phyloP scores from a whole-genome alignment of 30 jellyfish, hydroid and myxozoan genomes.

The Chironex yamaguchii region DNA sequence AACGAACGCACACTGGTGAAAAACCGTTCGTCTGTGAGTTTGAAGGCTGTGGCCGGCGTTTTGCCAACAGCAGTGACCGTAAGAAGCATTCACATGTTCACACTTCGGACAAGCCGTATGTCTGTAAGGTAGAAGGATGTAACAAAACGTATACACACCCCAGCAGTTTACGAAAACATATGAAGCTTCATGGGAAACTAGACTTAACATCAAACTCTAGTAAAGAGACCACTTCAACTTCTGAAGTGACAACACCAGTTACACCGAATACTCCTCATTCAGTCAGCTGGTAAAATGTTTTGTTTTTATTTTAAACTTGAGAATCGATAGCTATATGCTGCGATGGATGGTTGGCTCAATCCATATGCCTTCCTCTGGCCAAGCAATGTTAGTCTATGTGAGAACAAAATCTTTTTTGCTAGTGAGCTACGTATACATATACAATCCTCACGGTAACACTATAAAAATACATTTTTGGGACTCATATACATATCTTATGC shows the following conservation, averaged over 20 bases:
- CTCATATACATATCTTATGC: too few species aligned
- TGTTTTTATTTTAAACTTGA: neutral
- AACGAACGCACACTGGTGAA: constrained; percentile 98
- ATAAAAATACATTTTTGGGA: too few species aligned
- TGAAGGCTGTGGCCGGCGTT: constrained; percentile 89
- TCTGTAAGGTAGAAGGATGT: constrained; percentile 88
- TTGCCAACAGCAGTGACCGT: constrained; percentile 86
- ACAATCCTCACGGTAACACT: too few species aligned
- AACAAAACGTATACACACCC: constrained; percentile 89
- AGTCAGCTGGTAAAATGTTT: constrained; percentile 60
- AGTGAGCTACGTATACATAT: too few species aligned
- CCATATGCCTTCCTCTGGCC: too few species aligned
- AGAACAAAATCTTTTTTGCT: too few species aligned
- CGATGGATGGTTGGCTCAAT: too few species aligned
- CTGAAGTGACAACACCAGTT: constrained; percentile 18
- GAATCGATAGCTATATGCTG: neutral
- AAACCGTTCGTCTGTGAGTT: constrained; percentile 84
- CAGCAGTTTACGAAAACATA: constrained; percentile 79
- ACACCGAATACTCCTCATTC: constrained; percentile 82
- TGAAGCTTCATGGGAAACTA: constrained; percentile 83
- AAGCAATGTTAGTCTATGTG: too few species aligned
- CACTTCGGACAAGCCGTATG: constrained; percentile 87
- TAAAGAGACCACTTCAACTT: constrained; percentile 22
- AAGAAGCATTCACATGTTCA: constrained; percentile 87
- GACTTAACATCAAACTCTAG: constrained; percentile 28